These are phyloP conservation scores for Drosophila birchii DNA, from an alignment of 2,888 invertebrate species.

Conservation along the genomic window DNA sequence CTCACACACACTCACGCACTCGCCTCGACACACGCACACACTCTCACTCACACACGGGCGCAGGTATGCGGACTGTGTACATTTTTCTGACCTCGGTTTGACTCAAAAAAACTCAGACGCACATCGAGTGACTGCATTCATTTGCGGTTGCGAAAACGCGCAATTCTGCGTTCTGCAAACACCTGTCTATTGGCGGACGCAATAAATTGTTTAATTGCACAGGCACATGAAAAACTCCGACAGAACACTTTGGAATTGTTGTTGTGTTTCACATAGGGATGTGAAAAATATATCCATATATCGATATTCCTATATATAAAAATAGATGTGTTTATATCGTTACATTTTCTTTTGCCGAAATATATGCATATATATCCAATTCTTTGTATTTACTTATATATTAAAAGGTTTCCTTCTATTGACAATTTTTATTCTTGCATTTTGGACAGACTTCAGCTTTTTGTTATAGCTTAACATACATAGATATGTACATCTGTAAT, in stretches of 20 bases:
- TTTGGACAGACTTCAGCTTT: background rate
- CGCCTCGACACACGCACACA: conserved; percentile 17
- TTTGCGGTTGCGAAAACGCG: conserved; percentile 7
- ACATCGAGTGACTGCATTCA: conserved; percentile 9
- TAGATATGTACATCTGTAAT: background rate
- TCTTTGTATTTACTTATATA: background rate
- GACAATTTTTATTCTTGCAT: background rate
- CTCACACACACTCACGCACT: conserved; percentile 49
- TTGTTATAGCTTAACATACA: background rate
- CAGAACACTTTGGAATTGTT: conserved; percentile 51
- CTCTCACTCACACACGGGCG: conserved; percentile 30
- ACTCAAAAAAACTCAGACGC: conserved; percentile 38
- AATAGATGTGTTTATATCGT: background rate
- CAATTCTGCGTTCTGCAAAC: conserved; percentile 4
- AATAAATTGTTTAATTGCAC: conserved; percentile 54
- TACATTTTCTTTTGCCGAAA: background rate
- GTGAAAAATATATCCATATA: background rate
- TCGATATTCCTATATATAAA: background rate
- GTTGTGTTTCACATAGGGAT: conserved; percentile 35
- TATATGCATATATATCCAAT: background rate
- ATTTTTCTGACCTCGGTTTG: conserved; percentile 69
- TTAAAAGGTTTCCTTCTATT: background rate
- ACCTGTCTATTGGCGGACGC: conserved; percentile 15
- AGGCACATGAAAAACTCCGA: conserved; percentile 55
- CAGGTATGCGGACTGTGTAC: conserved; percentile 62